These are phyloP conservation scores for Chloroclystis v-ata DNA, from an alignment of 2,888 invertebrate genomes.

Conservation along the genomic window DNA sequence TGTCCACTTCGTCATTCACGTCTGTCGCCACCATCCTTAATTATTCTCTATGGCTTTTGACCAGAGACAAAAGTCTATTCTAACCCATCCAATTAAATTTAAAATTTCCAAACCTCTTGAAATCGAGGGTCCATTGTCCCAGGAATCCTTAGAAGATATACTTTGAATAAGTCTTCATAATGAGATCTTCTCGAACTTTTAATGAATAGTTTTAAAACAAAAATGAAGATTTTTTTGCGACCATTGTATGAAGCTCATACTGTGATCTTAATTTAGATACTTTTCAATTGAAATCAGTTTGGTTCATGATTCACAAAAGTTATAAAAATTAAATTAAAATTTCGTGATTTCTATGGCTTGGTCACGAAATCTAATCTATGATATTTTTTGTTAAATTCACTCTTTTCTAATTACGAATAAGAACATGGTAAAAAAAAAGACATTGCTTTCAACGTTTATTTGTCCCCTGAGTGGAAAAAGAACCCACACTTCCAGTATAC, in stretches of 20 bases:
- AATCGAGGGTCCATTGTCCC: constrained; percentile 18
- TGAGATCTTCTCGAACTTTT: constrained; percentile 36
- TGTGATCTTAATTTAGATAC: neutral
- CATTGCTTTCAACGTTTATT: too few relatives aligned
- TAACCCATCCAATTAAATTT: constrained; percentile 16
- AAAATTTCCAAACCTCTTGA: constrained; percentile 21
- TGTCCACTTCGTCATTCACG: neutral
- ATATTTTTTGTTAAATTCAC: too few relatives aligned
- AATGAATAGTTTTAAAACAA: constrained; percentile 39
- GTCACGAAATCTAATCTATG: too few relatives aligned
- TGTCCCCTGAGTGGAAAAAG: too few relatives aligned
- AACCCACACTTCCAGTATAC: too few relatives aligned
- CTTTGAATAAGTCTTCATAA: constrained; percentile 29
- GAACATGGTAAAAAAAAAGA: too few relatives aligned
- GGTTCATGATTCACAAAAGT: neutral
- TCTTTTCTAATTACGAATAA: too few relatives aligned
- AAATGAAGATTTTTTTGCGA: constrained; percentile 23
- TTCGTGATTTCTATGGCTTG: too few relatives aligned
- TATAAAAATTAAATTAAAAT: too few relatives aligned
- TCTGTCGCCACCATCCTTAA: neutral
- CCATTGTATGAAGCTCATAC: constrained; percentile 22
- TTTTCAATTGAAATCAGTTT: neutral
- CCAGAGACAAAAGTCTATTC: constrained; percentile 6
- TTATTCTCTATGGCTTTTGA: constrained; percentile 6
- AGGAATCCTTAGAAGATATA: constrained; percentile 11